Evolutionary conservation across 2,797 vertebrate genomes (phyloP).

Genomic region (Nyctibius grandis): DNA sequence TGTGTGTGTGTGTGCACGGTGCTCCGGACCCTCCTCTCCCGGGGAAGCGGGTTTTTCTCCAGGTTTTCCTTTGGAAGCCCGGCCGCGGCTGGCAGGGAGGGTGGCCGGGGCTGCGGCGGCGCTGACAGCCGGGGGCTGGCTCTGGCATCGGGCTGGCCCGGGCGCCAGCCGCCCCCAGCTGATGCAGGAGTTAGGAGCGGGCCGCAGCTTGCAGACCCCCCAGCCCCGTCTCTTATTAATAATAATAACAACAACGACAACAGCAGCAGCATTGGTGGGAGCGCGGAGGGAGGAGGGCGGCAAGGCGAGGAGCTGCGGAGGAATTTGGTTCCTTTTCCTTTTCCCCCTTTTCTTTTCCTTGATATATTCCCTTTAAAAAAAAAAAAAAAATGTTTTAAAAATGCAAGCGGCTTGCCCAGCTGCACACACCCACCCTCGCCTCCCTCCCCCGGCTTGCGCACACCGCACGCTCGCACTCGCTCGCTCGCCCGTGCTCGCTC

Average conservation of each 20-base stretch:
- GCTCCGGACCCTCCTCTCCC: not conserved
- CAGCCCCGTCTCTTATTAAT: not conserved
- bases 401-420: conserved; percentile 21
- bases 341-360: not conserved
- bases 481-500: not conserved
- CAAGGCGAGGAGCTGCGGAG: not conserved
- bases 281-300: not conserved
- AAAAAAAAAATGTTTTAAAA: conserved; percentile 29
- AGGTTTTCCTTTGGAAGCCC: conserved; percentile 32
- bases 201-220: conserved; percentile 21
- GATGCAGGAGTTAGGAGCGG: conserved; percentile 15
- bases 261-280: not conserved
- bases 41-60: conserved; percentile 13
- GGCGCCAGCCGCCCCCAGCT: conserved; percentile 63
- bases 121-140: conserved; percentile 58
- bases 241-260: not conserved
- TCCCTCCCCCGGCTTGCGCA: not conserved
- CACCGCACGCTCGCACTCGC: not conserved
- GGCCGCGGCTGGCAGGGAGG: conserved; percentile 44
- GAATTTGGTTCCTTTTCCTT: not conserved
- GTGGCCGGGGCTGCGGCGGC: conserved; percentile 13
- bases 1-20: not conserved
- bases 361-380: not conserved
- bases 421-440: not conserved
- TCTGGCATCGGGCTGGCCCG: conserved; percentile 56